phyloP scores from a whole-genome alignment of 2,888 invertebrate species.

The Rotaria socialis region DNA sequence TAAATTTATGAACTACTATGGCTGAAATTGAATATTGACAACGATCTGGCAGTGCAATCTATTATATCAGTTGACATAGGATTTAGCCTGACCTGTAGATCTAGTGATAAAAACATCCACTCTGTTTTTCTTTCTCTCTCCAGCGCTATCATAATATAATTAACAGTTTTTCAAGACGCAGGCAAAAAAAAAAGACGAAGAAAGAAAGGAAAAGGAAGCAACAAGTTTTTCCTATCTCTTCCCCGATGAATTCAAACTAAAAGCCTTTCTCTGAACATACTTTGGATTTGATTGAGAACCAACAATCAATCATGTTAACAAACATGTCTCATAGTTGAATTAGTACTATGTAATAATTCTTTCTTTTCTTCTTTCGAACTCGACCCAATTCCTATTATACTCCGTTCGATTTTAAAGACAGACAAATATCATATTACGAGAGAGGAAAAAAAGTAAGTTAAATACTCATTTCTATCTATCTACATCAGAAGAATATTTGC shows the following conservation, averaged over 20 bases:
- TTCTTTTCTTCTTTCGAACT: neutral
- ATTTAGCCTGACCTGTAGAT: neutral
- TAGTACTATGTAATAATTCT: neutral
- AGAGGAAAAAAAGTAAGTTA: neutral
- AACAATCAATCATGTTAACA: conserved; percentile 6
- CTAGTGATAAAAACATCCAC: neutral
- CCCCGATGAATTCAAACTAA: neutral
- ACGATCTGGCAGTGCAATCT: neutral
- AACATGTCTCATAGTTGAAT: neutral
- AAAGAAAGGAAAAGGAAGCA: neutral
- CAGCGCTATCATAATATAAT: neutral
- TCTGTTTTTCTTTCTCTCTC: neutral
- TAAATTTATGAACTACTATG: neutral
- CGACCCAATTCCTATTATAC: neutral
- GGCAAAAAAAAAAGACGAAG: neutral
- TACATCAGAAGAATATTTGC: neutral
- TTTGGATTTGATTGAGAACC: neutral
- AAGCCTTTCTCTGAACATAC: neutral
- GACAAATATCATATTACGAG: neutral
- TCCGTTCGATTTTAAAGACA: neutral
- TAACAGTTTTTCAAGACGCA: neutral
- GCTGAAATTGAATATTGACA: neutral
- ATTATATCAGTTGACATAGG: neutral
- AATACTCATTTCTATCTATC: neutral
- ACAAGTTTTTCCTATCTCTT: neutral